Evolutionary conservation across 1,140 invertebrate species (phyloP), one percentile per base, ranked within the genome.

Genomic region (Drosophila carrolli): DNA sequence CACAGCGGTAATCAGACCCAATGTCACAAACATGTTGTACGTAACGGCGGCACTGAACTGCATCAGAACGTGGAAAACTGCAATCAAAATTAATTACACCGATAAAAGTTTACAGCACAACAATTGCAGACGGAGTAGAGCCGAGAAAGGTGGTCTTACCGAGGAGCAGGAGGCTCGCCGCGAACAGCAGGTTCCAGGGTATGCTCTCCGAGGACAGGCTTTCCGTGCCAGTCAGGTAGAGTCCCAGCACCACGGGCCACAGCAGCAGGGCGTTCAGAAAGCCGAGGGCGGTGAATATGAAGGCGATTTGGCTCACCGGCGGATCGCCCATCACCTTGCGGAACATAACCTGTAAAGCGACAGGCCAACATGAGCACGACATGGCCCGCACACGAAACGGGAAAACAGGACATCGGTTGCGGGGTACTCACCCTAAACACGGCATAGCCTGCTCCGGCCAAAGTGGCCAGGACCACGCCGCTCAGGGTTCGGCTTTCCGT

Each of bases 311-410:
- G 11, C 97, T 97, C 66, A 96, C 96, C 46, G 95, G 97, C 44
- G 97, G 96, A 79, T 98, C 97, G n/a, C 97, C 97, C 92, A 98
- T 96, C 54, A 98, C 95, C 93, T 97, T 97, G 86, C 97, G 96
- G 93, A 98, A 97, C 70, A 98, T 94, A 56, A 98, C 97, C 96
- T 97, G 84, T 3, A 70, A 82, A 77, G 44, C 29, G 58, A 53
- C 38, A 43, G 43, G 41, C 13, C 44, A 72, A 60, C 35, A 60
- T 71, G 71, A 84, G 65, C 82, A 85, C 65, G 78, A 76, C 35
- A 83, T 63, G 70, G n/a, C 44, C 27, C 32, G 61, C 46, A 73
- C 60, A 83, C 40, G 61, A 62, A 55, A 48, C 32, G 14, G 35
- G 43, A 19, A 13, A 50, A 3, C 29, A 14, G 48, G 27, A 50